Conservation (phyloP, 1,140 invertebrate species). For the Rhopalosiphum padi region DNA sequence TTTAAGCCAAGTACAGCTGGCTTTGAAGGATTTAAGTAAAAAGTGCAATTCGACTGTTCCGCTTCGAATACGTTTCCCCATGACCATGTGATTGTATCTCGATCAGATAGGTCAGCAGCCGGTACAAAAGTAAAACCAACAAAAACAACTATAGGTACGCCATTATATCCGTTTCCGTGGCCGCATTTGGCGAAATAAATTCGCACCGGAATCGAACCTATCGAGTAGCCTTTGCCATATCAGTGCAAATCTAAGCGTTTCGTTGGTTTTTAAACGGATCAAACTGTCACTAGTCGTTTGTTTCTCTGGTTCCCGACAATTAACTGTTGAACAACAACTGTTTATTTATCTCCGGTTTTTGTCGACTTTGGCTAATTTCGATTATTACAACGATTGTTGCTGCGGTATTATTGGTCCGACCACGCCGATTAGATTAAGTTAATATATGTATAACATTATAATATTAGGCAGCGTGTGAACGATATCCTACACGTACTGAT, state of each 20-base stretch:
- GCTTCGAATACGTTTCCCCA: not conserved
- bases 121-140: not conserved
- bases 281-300: not conserved
- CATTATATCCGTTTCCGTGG: not conserved
- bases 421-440: not conserved
- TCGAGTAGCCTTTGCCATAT: not conserved
- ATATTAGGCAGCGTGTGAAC: not conserved
- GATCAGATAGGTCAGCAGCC: not conserved
- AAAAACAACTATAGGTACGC: not conserved
- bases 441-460: too few species aligned
- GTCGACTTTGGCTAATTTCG: not conserved
- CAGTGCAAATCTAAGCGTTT: not conserved
- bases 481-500: not conserved
- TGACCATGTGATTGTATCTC: not conserved
- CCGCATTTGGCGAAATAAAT: not conserved
- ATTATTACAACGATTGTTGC: not conserved
- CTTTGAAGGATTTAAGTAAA: too few species aligned
- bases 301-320: not conserved
- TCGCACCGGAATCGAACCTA: not conserved
- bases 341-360: not conserved
- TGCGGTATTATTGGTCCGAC: not conserved
- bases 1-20: too few species aligned
- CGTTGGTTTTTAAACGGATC: not conserved
- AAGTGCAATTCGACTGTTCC: too few species aligned
- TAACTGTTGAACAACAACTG: not conserved